phyloP scores from a whole-genome alignment of 2,113 vertebrate species.

The Tychaedon coryphoeus region DNA sequence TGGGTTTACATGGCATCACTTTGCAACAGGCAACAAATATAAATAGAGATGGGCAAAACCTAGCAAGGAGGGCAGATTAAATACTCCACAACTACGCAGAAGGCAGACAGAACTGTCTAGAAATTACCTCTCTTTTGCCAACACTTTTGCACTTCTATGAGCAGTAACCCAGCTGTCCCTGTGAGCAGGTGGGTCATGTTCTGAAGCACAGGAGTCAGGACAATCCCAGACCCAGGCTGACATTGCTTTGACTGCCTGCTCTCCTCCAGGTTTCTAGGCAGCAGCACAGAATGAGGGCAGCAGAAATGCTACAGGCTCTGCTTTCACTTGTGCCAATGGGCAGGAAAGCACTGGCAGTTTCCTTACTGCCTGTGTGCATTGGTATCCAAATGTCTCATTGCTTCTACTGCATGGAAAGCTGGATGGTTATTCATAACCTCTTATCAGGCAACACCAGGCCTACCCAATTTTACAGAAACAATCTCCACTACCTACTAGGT shows the following conservation, averaged over 20 bases:
- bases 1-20: neutral
- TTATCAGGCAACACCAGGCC: neutral
- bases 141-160: neutral
- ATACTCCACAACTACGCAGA: neutral
- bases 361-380: neutral
- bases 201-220: neutral
- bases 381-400: neutral
- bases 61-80: neutral
- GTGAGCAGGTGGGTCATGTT: neutral
- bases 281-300: neutral
- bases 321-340: neutral
- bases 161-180: neutral
- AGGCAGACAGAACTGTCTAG: neutral
- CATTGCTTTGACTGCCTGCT: neutral
- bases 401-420: neutral
- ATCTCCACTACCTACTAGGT: neutral
- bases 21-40: neutral
- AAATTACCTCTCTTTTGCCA: neutral
- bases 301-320: neutral
- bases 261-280: neutral
- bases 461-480: neutral
- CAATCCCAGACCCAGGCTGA: neutral
- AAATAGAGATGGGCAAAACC: neutral
- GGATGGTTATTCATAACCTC: neutral
- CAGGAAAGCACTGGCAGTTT: neutral